Conservation (phyloP, 2,113 vertebrate genomes). For the Upupa epops region DNA sequence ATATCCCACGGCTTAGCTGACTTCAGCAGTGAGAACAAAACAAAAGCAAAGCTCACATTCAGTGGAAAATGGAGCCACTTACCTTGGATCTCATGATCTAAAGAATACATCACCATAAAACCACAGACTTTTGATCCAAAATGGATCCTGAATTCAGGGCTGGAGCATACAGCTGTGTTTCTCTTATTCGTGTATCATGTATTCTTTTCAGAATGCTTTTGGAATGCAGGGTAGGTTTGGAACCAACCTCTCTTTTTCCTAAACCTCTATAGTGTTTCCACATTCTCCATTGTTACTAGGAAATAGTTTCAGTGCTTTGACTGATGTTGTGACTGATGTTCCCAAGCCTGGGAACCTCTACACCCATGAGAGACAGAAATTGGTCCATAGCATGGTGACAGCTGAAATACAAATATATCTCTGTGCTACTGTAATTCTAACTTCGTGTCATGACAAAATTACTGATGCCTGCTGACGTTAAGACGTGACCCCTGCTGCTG, state of each 20-base stretch:
- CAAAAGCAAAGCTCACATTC: not conserved
- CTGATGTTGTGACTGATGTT: not conserved
- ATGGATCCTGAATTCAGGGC: not conserved
- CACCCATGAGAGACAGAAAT: not conserved
- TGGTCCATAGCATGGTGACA: not conserved
- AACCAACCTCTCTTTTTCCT: not conserved
- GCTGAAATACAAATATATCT: not conserved
- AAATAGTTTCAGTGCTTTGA: not conserved
- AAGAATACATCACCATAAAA: not conserved
- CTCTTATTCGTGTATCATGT: not conserved
- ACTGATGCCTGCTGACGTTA: not conserved
- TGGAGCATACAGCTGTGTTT: not conserved
- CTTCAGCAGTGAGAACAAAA: not conserved
- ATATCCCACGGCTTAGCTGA: not conserved
- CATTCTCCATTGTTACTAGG: not conserved
- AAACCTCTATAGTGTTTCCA: not conserved
- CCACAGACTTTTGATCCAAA: not conserved
- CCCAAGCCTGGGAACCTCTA: not conserved
- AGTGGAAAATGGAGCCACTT: not conserved
- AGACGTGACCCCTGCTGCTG: not conserved
- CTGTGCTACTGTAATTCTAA: not conserved
- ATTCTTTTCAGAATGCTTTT: too few species aligned
- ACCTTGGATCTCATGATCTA: not conserved
- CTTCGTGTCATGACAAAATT: not conserved
- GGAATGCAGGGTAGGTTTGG: accelerated